phyloP scores from a whole-genome alignment of 2,888 invertebrate genomes.

The Tanypteryx hageni region DNA sequence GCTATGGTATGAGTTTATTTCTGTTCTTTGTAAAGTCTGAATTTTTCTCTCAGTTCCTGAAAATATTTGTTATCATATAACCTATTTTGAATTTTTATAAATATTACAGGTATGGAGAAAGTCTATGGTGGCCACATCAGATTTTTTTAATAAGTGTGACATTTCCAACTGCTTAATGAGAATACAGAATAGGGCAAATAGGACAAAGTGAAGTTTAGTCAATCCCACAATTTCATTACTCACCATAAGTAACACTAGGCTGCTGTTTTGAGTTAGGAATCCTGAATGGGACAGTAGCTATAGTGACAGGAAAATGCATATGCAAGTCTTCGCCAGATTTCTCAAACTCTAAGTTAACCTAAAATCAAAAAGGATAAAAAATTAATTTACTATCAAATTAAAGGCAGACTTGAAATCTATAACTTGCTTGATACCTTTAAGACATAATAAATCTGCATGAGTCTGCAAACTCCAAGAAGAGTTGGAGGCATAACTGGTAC shows the following conservation, averaged over 20 bases:
- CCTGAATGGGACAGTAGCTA: slow-evolving; percentile 85
- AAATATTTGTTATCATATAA: too few relatives aligned
- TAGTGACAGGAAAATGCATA: slow-evolving; percentile 85
- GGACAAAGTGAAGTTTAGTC: too few relatives aligned
- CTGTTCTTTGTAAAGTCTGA: too few relatives aligned
- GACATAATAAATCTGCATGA: slow-evolving; percentile 85
- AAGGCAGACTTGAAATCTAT: not conserved
- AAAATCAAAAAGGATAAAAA: slow-evolving; percentile 67
- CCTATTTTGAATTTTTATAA: too few relatives aligned
- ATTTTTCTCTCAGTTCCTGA: too few relatives aligned
- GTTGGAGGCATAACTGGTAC: slow-evolving; percentile 87
- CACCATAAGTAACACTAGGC: slow-evolving; percentile 82
- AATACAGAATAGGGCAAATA: too few relatives aligned
- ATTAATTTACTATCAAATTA: not conserved
- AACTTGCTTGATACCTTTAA: slow-evolving; percentile 78
- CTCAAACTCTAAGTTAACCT: slow-evolving; percentile 84
- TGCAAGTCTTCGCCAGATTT: slow-evolving; percentile 84
- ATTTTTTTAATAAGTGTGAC: too few relatives aligned
- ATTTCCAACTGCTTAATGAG: too few relatives aligned
- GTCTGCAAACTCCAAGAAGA: slow-evolving; percentile 83
- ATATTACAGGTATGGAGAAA: too few relatives aligned
- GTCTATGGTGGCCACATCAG: too few relatives aligned
- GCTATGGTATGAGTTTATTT: too few relatives aligned
- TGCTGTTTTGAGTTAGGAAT: slow-evolving; percentile 81
- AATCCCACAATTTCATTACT: slow-evolving; percentile 69